phyloP scores from a whole-genome alignment of 2,888 invertebrate genomes.

The Buathra laborator region DNA sequence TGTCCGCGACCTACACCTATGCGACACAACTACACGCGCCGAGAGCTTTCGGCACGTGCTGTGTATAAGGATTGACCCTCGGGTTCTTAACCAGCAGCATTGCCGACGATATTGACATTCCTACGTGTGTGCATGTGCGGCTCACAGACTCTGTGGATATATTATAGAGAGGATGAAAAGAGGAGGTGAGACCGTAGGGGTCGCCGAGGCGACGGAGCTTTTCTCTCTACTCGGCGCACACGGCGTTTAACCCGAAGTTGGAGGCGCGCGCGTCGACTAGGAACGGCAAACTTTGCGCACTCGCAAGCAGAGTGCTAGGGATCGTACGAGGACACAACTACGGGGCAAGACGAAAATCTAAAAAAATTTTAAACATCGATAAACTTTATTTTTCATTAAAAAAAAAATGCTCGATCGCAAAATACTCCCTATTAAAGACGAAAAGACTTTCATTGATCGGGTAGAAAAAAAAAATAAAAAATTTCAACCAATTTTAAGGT shows the following conservation, averaged over 20 bases:
- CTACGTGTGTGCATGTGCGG: constrained; percentile 4
- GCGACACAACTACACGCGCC: neutral
- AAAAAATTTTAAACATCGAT: constrained; percentile 12
- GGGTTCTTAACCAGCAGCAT: neutral
- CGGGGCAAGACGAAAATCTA: neutral
- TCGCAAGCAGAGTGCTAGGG: no score
- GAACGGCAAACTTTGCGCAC: constrained; percentile 16
- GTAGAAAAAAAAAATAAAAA: no score
- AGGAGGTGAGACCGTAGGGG: constrained; percentile 47
- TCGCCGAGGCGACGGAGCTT: constrained; percentile 47
- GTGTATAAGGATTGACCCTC: constrained; percentile 6
- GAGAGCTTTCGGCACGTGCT: constrained; percentile 45
- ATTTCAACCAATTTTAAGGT: no score
- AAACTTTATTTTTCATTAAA: no score
- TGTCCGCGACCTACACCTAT: constrained; percentile 35
- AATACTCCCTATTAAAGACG: no score
- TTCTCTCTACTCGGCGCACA: constrained; percentile 29
- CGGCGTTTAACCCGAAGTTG: constrained; percentile 54
- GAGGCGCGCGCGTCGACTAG: constrained; percentile 39
- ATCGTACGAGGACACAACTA: no score
- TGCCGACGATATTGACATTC: neutral
- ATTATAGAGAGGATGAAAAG: constrained; percentile 37
- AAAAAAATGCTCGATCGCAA: no score
- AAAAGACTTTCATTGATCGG: no score
- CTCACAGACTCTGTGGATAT: constrained; percentile 11